A percentile compares a stretch with the other conserved stretches of the same genome.
Conservation (phyloP, 1,140 invertebrate species). For the Drosophila tristis region DNA sequence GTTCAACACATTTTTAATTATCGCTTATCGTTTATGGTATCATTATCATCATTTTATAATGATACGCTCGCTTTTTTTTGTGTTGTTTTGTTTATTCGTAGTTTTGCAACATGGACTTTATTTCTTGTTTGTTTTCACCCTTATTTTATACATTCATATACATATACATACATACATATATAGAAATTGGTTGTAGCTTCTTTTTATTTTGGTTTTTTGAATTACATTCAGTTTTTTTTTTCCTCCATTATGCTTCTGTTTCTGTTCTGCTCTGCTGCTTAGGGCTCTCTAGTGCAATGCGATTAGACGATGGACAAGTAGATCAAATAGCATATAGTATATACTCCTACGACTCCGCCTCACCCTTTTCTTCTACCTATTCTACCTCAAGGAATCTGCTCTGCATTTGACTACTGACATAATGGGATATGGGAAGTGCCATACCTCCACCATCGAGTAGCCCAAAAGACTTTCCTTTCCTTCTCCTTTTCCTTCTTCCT, state of each 20-base stretch:
- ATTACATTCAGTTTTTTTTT: slow-evolving; percentile 62
- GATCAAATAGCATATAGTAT: too few relatives aligned
- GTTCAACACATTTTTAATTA: slow-evolving; percentile 64
- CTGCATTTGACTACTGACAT: too few relatives aligned
- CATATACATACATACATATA: slow-evolving; percentile 27
- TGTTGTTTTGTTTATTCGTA: slow-evolving; percentile 38
- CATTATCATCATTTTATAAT: too few relatives aligned
- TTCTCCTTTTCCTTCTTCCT: too few relatives aligned
- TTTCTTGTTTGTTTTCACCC: slow-evolving; percentile 51
- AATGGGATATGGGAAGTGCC: too few relatives aligned
- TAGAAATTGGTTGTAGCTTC: slow-evolving; percentile 39
- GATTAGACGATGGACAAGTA: slow-evolving; percentile 11
- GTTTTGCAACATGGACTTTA: slow-evolving; percentile 69
- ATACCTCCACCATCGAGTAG: too few relatives aligned
- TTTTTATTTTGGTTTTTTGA: slow-evolving; percentile 21
- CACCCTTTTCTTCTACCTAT: too few relatives aligned
- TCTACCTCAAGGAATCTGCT: too few relatives aligned
- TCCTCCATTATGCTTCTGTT: neutral
- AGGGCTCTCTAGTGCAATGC: slow-evolving; percentile 32
- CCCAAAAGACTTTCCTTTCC: too few relatives aligned
- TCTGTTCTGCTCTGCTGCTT: slow-evolving; percentile 8
- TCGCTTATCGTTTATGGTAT: slow-evolving; percentile 51
- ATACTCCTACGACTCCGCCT: too few relatives aligned
- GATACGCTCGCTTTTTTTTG: too few relatives aligned
- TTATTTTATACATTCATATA: slow-evolving; percentile 54